phyloP scores from a whole-genome alignment of 2,113 vertebrate species.

The Lonchura striata region DNA sequence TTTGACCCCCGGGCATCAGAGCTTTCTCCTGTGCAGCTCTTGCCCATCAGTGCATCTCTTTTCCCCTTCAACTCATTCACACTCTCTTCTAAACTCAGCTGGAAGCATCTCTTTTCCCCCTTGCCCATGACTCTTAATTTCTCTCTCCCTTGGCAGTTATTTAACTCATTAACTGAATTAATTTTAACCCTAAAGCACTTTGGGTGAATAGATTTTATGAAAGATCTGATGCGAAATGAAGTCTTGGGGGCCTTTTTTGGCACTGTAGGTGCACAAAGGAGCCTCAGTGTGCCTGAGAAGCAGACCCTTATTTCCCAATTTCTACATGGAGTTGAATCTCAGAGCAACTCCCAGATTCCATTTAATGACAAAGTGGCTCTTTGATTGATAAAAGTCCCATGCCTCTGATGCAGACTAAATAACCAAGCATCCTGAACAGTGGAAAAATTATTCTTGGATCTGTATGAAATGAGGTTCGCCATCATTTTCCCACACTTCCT shows the following conservation, averaged over 20 bases:
- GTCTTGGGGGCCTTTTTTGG: constrained; percentile 44
- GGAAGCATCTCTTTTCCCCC: constrained; percentile 58
- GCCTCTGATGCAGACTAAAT: constrained; percentile 57
- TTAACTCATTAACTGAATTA: constrained; percentile 69
- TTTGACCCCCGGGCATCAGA: constrained; percentile 19
- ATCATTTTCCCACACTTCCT: not conserved
- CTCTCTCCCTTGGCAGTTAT: constrained; percentile 64
- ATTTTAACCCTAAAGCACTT: constrained; percentile 58
- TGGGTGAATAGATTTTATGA: constrained; percentile 43
- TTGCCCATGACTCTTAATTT: constrained; percentile 66
- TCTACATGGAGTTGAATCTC: not conserved
- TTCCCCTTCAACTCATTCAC: constrained; percentile 52
- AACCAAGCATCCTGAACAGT: constrained; percentile 7
- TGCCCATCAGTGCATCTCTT: constrained; percentile 44
- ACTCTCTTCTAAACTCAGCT: constrained; percentile 49
- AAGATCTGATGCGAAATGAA: constrained; percentile 45
- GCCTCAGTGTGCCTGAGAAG: constrained; percentile 16
- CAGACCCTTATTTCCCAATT: constrained; percentile 11
- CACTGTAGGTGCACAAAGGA: constrained; percentile 40
- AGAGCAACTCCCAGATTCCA: not conserved
- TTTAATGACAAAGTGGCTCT: constrained; percentile 57
- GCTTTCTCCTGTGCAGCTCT: constrained; percentile 31
- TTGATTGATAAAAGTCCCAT: constrained; percentile 65
- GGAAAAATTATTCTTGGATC: constrained; percentile 58
- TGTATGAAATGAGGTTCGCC: not conserved